Evolutionary conservation across 1,140 invertebrate species (phyloP).

Genomic region (Acromyrmex charruanus): DNA sequence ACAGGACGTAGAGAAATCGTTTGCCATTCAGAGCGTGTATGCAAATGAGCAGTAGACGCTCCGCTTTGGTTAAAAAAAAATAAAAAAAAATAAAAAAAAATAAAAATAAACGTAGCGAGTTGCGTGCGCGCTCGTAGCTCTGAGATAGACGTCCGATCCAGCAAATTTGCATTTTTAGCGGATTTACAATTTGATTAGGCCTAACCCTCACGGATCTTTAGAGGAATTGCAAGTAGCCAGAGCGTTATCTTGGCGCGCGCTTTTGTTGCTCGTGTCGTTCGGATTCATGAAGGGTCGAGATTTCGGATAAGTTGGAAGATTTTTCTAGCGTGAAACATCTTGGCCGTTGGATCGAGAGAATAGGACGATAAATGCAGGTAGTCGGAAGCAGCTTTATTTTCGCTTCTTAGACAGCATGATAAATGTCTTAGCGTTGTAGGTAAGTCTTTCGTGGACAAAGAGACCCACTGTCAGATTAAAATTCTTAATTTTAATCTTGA

Average conservation of each 20-base stretch:
- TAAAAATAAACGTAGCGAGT: conserved; percentile 54
- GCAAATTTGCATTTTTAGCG: conserved; percentile 79
- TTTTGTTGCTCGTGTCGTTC: conserved; percentile 58
- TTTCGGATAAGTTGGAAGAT: conserved; percentile 67
- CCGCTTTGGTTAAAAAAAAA: conserved; percentile 57
- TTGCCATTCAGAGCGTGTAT: conserved; percentile 72
- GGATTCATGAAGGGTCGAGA: conserved; percentile 64
- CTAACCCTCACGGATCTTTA: conserved; percentile 13
- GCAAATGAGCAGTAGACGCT: conserved; percentile 73
- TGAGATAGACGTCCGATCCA: conserved; percentile 69
- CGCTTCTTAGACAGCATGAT: conserved; percentile 53
- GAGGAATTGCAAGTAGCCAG: not conserved
- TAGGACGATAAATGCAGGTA: conserved; percentile 58
- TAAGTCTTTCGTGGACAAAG: conserved; percentile 19
- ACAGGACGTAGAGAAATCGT: conserved; percentile 61
- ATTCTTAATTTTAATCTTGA: conserved; percentile 49
- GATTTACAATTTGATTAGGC: conserved; percentile 81
- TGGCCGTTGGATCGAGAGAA: conserved; percentile 25
- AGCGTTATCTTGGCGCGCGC: conserved; percentile 59
- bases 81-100: conserved; percentile 28
- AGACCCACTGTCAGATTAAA: conserved; percentile 5
- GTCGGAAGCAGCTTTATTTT: conserved; percentile 61
- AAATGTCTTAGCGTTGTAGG: conserved; percentile 39
- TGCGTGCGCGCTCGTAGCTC: conserved; percentile 67
- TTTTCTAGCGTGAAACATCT: conserved; percentile 58